Conservation (phyloP, 2,797 vertebrate genomes). For the Epinephelus malabaricus region DNA sequence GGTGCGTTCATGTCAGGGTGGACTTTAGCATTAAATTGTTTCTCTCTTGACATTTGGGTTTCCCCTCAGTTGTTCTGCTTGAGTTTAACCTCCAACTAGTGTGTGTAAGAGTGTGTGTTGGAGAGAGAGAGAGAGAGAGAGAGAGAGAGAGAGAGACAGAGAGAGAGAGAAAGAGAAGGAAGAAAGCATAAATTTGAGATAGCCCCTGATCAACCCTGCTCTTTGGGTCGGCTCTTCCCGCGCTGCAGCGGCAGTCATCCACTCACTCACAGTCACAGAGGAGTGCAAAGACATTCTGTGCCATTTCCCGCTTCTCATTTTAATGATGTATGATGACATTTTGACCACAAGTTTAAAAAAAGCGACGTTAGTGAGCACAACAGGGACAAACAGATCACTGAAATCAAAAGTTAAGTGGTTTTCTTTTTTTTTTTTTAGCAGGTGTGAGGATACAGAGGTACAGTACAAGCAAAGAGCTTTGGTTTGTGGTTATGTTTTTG, state of each 20-base stretch:
- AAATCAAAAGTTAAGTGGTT: constrained; percentile 11
- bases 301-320: constrained; percentile 39
- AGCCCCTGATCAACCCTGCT: constrained; percentile 38
- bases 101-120: not conserved
- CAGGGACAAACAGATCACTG: constrained; percentile 23
- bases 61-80: constrained; percentile 32
- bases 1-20: constrained; percentile 47
- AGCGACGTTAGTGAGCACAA: constrained; percentile 20
- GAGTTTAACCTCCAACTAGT: constrained; percentile 35
- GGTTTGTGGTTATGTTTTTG: not conserved
- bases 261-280: constrained; percentile 35
- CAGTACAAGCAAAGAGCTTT: not conserved
- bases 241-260: constrained; percentile 28
- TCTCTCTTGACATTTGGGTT: constrained; percentile 61
- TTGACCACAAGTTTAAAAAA: constrained; percentile 21
- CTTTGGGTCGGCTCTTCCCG: constrained; percentile 6
- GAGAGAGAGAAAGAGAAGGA: constrained; percentile 10
- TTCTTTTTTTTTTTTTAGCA: constrained; percentile 1
- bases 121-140: constrained; percentile 8
- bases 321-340: constrained; percentile 41
- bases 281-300: constrained; percentile 17
- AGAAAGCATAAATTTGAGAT: constrained; percentile 40
- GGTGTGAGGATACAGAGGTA: constrained; percentile 1
- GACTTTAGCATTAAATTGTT: constrained; percentile 50
- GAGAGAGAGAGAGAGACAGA: not conserved